Conservation (phyloP, 2,113 vertebrate species). For the Erythrocercus mccallii region DNA sequence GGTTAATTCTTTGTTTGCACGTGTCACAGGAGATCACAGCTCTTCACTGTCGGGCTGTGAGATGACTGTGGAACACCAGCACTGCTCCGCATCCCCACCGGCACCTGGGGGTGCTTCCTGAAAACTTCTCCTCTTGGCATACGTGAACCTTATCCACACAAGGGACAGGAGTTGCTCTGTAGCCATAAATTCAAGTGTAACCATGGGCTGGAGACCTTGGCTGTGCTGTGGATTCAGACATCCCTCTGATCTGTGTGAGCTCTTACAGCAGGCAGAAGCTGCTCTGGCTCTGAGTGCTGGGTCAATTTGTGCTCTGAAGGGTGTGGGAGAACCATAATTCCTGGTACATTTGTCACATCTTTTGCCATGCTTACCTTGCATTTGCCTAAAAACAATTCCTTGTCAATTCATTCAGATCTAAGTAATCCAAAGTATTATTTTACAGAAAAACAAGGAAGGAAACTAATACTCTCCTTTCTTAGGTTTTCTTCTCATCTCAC, state of each 20-base stretch:
- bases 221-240: background rate
- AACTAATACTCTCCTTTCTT: background rate
- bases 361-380: background rate
- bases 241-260: background rate
- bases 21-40: background rate
- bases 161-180: background rate
- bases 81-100: background rate
- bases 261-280: background rate
- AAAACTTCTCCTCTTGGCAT: background rate
- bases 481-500: background rate
- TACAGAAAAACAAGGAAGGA: background rate
- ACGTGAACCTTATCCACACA: accelerated
- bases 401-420: background rate
- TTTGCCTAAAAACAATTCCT: background rate
- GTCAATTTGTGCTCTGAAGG: background rate
- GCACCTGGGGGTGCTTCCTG: background rate
- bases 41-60: background rate
- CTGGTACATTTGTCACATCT: background rate
- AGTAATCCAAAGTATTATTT: background rate
- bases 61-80: background rate
- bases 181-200: background rate
- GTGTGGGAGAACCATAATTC: background rate
- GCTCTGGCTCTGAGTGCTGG: background rate
- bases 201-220: background rate
- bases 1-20: background rate